These are phyloP conservation scores for Crepidodera aurea DNA, from an alignment of 2,888 invertebrate species.

Conservation along the genomic window DNA sequence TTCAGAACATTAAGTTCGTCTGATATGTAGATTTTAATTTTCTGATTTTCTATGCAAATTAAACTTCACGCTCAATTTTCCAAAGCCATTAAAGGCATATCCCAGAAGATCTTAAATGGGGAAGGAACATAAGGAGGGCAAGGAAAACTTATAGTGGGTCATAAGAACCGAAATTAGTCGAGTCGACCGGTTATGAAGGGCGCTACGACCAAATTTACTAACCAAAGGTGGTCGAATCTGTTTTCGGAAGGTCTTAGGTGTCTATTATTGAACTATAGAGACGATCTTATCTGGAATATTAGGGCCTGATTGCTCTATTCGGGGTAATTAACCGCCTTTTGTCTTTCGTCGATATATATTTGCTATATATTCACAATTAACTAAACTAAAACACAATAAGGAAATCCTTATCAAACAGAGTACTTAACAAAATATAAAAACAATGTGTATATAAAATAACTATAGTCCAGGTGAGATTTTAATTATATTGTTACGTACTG, in stretches of 20 bases:
- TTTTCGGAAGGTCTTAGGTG: conserved; percentile 45
- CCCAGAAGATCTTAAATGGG: not conserved
- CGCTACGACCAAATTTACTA: conserved; percentile 33
- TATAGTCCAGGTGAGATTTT: too few species aligned
- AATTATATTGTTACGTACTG: too few species aligned
- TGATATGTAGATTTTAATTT: not conserved
- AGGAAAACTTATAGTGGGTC: conserved; percentile 30
- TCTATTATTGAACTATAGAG: conserved; percentile 42
- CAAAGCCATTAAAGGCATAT: conserved; percentile 1
- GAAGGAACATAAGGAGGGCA: conserved; percentile 27
- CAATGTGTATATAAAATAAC: too few species aligned
- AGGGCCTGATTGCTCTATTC: conserved; percentile 16
- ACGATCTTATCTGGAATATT: conserved; percentile 32
- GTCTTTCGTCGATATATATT: too few species aligned
- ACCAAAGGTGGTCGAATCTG: conserved; percentile 33
- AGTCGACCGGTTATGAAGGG: conserved; percentile 42
- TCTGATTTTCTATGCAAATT: not conserved
- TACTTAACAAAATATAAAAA: too few species aligned
- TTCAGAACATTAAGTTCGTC: not conserved
- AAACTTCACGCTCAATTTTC: conserved; percentile 6
- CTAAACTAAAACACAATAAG: too few species aligned
- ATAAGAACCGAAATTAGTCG: conserved; percentile 42
- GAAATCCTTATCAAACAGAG: too few species aligned
- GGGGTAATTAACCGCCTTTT: conserved; percentile 17
- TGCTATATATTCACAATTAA: too few species aligned